Evolutionary conservation across 2,113 vertebrate species (phyloP).

Genomic region (Crotalus helleri): DNA sequence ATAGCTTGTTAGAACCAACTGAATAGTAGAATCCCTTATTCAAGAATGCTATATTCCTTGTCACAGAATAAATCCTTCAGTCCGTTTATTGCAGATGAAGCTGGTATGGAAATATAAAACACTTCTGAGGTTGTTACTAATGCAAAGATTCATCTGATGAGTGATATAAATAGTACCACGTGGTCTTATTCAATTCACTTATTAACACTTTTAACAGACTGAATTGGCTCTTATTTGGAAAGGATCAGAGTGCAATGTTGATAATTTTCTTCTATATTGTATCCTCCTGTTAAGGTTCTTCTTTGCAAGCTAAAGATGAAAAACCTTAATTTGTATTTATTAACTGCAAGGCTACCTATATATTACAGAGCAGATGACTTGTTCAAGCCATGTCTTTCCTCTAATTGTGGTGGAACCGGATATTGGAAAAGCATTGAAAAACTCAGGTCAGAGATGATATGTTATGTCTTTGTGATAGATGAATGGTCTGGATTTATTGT

Average conservation of each 20-base stretch:
- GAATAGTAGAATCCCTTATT: neutral
- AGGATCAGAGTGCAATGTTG: neutral
- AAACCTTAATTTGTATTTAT: slow-evolving; percentile 11
- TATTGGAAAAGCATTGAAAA: neutral
- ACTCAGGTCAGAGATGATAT: fast-evolving
- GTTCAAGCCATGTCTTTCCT: neutral
- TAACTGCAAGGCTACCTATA: neutral
- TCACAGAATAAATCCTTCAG: neutral
- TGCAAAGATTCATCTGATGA: slow-evolving; percentile 1
- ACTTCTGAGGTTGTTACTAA: neutral
- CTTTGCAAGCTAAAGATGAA: neutral
- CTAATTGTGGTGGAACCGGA: neutral
- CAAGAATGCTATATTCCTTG: neutral
- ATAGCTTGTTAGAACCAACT: neutral
- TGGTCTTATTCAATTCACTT: slow-evolving; percentile 1
- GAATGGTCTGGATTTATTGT: neutral
- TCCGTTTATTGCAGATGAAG: neutral
- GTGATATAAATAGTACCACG: fast-evolving
- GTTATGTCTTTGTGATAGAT: neutral
- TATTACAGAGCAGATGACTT: neutral
- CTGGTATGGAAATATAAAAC: neutral
- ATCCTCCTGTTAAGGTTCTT: slow-evolving; percentile 12
- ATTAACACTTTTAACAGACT: slow-evolving; percentile 6
- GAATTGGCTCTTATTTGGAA: slow-evolving; percentile 24
- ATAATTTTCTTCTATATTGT: neutral